Evolutionary conservation across 2,797 vertebrate species (phyloP).

Genomic region (Cryptoblepharus egeriae): DNA sequence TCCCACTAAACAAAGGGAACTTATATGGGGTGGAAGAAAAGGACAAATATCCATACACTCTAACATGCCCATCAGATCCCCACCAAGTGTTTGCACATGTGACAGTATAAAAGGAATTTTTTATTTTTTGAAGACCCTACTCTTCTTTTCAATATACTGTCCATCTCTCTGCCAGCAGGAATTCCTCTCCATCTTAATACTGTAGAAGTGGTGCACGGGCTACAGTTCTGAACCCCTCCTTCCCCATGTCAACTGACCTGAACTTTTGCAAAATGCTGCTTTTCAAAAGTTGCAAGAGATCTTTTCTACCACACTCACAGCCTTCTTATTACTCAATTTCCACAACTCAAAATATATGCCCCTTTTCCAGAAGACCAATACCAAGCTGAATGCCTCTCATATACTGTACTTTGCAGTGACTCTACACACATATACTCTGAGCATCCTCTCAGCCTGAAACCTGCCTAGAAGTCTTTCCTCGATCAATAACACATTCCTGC

Average conservation of each 20-base stretch:
- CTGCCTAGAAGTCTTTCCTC: not conserved
- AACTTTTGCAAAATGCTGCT: not conserved
- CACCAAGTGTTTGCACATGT: too few species aligned
- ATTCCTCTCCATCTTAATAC: not conserved
- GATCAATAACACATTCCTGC: constrained; percentile 1
- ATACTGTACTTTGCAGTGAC: too few species aligned
- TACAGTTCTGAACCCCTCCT: not conserved
- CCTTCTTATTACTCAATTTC: too few species aligned
- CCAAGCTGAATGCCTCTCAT: not conserved
- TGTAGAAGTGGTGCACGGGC: not conserved
- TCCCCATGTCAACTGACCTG: not conserved
- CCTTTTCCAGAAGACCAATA: not conserved
- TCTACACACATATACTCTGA: too few species aligned
- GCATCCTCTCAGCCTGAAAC: not conserved
- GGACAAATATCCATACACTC: too few species aligned
- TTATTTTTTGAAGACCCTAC: not conserved
- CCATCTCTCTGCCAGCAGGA: not conserved
- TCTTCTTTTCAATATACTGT: too few species aligned
- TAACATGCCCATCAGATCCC: too few species aligned
- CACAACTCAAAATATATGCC: not conserved
- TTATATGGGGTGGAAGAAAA: not conserved
- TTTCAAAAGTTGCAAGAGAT: not conserved
- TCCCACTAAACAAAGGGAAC: not conserved
- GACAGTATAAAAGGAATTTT: not conserved
- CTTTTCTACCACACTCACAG: not conserved